Percentiles rank a stretch among this genome's conserved stretches.
phyloP scores from a whole-genome alignment of 2,797 vertebrate species.

The Phalloptychus januarius region DNA sequence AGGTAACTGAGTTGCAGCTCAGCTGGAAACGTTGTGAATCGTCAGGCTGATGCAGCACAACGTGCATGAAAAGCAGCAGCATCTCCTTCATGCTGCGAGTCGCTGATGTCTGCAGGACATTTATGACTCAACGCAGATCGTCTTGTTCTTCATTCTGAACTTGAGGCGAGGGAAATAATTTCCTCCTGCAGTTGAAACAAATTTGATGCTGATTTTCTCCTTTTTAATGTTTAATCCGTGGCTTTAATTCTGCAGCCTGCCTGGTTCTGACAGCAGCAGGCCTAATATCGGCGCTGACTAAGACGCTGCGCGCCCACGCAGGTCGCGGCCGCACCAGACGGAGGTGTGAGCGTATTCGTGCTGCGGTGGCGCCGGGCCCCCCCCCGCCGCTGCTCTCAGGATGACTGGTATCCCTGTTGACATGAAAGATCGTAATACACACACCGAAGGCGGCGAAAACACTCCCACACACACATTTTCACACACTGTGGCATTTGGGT shows the following conservation, averaged over 20 bases:
- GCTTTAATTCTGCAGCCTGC: background rate
- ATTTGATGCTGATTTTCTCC: background rate
- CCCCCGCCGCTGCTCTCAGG: conserved; percentile 36
- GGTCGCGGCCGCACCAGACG: conserved; percentile 32
- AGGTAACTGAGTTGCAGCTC: too few relatives aligned
- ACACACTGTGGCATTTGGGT: conserved; percentile 19
- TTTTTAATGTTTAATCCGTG: background rate
- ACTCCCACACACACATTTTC: conserved; percentile 14
- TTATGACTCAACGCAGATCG: background rate
- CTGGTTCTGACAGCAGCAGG: conserved; percentile 32
- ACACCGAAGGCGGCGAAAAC: background rate
- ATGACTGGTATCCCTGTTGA: conserved; percentile 59
- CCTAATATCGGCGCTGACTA: conserved; percentile 52
- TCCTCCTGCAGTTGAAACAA: background rate
- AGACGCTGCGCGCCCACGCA: conserved; percentile 56
- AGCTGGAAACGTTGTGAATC: background rate
- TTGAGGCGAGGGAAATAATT: background rate
- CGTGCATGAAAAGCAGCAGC: background rate
- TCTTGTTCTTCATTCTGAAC: background rate
- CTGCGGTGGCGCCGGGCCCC: conserved; percentile 5
- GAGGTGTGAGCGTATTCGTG: conserved; percentile 26
- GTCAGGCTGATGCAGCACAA: background rate
- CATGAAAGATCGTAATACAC: conserved; percentile 12
- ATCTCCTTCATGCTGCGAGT: background rate
- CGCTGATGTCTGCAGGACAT: background rate